These are phyloP conservation scores for Lottia gigantea DNA, from an alignment of 2,888 invertebrate genomes.

Conservation along the genomic window DNA sequence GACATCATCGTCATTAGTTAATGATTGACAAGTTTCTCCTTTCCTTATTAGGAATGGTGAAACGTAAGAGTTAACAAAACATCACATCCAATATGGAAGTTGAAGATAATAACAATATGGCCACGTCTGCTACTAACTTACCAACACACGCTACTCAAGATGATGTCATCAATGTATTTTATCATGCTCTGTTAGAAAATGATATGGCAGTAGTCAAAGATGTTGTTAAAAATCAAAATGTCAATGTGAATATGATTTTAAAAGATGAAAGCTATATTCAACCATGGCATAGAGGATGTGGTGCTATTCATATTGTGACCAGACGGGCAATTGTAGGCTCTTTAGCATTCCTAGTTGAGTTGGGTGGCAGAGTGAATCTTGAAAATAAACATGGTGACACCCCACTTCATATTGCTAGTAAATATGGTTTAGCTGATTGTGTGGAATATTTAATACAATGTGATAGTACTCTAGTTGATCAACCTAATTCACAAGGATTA, in stretches of 20 bases:
- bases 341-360: slow-evolving; percentile 39
- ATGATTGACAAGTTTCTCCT: not conserved
- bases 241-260: slow-evolving; percentile 47
- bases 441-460: slow-evolving; percentile 42
- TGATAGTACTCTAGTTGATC: slow-evolving; percentile 38
- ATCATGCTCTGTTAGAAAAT: slow-evolving; percentile 42
- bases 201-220: slow-evolving; percentile 34
- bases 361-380: slow-evolving; percentile 43
- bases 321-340: slow-evolving; percentile 34
- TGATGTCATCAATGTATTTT: slow-evolving; percentile 31
- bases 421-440: slow-evolving; percentile 46
- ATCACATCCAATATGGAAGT: not conserved
- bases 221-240: slow-evolving; percentile 29
- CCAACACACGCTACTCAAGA: not conserved
- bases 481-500: slow-evolving; percentile 49
- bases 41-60: slow-evolving; percentile 6
- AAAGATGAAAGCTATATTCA: slow-evolving; percentile 38
- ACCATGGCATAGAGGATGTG: slow-evolving; percentile 41
- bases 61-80: too few relatives aligned
- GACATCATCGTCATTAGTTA: not conserved
- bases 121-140: slow-evolving; percentile 14
- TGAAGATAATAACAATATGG: slow-evolving; percentile 11
- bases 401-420: slow-evolving; percentile 50
- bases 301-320: slow-evolving; percentile 44
- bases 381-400: slow-evolving; percentile 47